Percentiles rank a stretch among this genome's conserved stretches.
These are phyloP conservation scores for Sinohyriopsis cumingii DNA, from an alignment of 2,888 invertebrate species.

Conservation along the genomic window DNA sequence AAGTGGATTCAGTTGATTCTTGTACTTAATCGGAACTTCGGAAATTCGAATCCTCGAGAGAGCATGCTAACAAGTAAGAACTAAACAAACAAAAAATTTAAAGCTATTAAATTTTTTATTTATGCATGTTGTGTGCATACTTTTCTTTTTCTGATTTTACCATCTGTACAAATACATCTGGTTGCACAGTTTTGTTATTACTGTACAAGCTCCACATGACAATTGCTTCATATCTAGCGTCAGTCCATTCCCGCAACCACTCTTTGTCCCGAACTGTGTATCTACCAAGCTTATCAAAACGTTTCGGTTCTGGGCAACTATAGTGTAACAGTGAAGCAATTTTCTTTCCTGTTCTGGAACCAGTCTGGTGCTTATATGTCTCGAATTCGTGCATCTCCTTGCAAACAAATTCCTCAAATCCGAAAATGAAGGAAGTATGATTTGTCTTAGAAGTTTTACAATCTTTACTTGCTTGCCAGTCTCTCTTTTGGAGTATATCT, in stretches of 20 bases:
- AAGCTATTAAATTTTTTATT: no score
- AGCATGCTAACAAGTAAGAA: no score
- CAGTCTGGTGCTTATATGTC: conserved; percentile 36
- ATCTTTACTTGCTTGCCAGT: conserved; percentile 38
- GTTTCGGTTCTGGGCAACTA: conserved; percentile 74
- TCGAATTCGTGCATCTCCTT: conserved; percentile 46
- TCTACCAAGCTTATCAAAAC: conserved; percentile 45
- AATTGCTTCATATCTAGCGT: conserved; percentile 29
- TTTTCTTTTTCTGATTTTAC: conserved; percentile 7
- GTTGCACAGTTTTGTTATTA: conserved; percentile 8
- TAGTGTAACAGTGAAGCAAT: conserved; percentile 70
- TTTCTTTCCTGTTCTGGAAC: conserved; percentile 17
- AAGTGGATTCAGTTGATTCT: no score
- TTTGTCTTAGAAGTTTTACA: conserved; percentile 3
- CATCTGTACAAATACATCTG: conserved; percentile 17
- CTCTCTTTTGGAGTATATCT: conserved; percentile 40
- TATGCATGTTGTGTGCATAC: no score
- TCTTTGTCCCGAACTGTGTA: conserved; percentile 29
- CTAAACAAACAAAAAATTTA: no score
- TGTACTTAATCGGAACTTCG: no score
- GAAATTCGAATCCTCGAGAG: no score
- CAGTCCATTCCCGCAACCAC: conserved; percentile 32
- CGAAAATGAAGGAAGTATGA: conserved; percentile 34
- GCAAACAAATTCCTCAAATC: conserved; percentile 66
- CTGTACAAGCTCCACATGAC: conserved; percentile 21